Evolutionary conservation across 2,888 invertebrate species (phyloP).

Genomic region (Trissolcus brochymenae): DNA sequence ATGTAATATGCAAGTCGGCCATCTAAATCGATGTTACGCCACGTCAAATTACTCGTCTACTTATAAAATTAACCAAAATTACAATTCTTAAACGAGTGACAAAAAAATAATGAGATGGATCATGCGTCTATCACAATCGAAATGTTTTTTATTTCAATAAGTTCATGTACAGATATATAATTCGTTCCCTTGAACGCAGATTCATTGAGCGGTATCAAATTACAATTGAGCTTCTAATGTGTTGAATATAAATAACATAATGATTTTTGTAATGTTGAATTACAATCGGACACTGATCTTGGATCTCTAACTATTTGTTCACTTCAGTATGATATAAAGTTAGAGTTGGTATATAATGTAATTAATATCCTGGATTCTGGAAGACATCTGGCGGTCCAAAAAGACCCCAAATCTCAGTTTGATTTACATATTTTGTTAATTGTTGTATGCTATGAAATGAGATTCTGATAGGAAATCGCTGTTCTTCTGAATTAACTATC

Average conservation of each 20-base stretch:
- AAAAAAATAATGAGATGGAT: no score
- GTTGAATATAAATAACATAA: no score
- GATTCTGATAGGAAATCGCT: no score
- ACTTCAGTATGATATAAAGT: conserved; percentile 1
- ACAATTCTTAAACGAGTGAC: neutral
- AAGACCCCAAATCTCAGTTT: conserved; percentile 30
- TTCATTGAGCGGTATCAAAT: neutral
- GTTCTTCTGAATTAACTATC: no score
- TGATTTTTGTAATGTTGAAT: neutral
- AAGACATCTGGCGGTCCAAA: conserved; percentile 64
- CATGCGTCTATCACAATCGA: no score
- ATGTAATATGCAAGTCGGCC: conserved; percentile 16
- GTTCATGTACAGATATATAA: no score
- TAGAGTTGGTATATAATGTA: conserved; percentile 39
- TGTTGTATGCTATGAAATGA: no score
- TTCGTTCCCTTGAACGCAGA: no score
- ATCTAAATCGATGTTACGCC: conserved; percentile 19
- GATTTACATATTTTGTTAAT: neutral
- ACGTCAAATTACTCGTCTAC: conserved; percentile 1
- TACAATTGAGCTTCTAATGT: conserved; percentile 1
- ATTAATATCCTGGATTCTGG: conserved; percentile 72
- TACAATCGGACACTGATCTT: neutral
- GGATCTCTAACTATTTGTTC: neutral
- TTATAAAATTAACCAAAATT: neutral
- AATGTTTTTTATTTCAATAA: neutral